Evolutionary conservation across 2,888 invertebrate species (phyloP).

Genomic region (Lydus trimaculatus): DNA sequence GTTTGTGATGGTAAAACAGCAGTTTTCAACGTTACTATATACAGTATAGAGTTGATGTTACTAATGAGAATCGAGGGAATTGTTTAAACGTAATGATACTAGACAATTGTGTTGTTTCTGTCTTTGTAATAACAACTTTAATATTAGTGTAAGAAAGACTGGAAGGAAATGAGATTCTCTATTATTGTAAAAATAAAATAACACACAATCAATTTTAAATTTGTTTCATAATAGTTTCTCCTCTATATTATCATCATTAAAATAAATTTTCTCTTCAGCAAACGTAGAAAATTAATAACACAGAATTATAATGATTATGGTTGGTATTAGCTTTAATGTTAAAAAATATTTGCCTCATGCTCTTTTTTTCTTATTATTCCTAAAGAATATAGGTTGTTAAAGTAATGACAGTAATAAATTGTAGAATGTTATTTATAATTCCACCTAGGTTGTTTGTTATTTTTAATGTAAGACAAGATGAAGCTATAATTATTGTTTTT

Average conservation of each 20-base stretch:
- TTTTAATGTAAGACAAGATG: neutral
- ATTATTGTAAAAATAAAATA: no score
- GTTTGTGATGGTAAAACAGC: no score
- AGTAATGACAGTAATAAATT: neutral
- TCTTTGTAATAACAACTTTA: no score
- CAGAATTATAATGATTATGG: neutral
- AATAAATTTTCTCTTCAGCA: neutral
- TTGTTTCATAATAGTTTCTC: no score
- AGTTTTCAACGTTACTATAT: no score
- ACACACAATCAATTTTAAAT: no score
- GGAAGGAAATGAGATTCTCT: no score
- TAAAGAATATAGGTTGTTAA: neutral
- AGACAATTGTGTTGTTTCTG: neutral
- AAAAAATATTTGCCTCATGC: neutral
- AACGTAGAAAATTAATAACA: neutral
- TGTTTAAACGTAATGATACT: no score
- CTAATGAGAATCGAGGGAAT: no score
- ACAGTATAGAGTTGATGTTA: no score
- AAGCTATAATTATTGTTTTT: neutral
- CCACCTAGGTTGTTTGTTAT: neutral
- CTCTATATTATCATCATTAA: no score
- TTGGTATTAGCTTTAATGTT: neutral
- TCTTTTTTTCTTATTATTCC: neutral
- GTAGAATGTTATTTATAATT: constrained; percentile 3
- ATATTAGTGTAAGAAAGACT: no score